Base-by-base conservation (phyloP, 2,797 vertebrate genomes). In the Sebastes kiyomatsui region DNA sequence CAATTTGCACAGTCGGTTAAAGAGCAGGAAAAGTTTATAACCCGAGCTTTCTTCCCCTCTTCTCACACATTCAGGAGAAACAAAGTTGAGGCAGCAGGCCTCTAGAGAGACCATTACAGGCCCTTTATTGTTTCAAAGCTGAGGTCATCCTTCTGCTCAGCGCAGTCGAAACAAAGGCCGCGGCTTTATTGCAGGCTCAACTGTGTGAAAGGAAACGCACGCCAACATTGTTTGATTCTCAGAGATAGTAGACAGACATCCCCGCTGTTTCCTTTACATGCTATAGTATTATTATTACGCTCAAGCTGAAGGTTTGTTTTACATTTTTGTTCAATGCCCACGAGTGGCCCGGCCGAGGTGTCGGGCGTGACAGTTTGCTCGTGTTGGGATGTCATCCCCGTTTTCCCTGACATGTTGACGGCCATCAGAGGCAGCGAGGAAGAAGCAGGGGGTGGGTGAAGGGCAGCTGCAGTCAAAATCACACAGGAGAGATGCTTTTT, bases 131-230 rank as follows among this genome's bases (percentile, higher is more conserved):
- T 99, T 98, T 96, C 96, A 90, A 96, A 96, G 97, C 97, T 99
- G 97, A 99, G 97, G 98, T 99, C 98, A 98, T 98, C 97, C 97
- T 97, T 96, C 97, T 97, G 96, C 96, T 92, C 96, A 94, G 87
- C 25, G 82, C 92, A 92, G 97, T 94, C 96, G 95, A 97, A 97
- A 98, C 97, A 99, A 98, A 97, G 96, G 96, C 96, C 95, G 96
- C 94, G 96, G 96, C 84, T 97, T 98, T 97, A 97, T 96, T 97
- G 96, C 96, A 91, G 97, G 96, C 97, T 96, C 96, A 92, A 96
- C 96, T 98, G 97, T 98, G 98, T 97, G 97, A 99, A 98, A 98
- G 97, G 97, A 98, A 99, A 97, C 96, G 95, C 97, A 95, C 96
- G 96, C 95, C 96, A 96, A 96, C 97, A 96, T 95, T 97, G 96